Conservation (phyloP, 2,888 invertebrate species). For the Nemoura dubitans region DNA sequence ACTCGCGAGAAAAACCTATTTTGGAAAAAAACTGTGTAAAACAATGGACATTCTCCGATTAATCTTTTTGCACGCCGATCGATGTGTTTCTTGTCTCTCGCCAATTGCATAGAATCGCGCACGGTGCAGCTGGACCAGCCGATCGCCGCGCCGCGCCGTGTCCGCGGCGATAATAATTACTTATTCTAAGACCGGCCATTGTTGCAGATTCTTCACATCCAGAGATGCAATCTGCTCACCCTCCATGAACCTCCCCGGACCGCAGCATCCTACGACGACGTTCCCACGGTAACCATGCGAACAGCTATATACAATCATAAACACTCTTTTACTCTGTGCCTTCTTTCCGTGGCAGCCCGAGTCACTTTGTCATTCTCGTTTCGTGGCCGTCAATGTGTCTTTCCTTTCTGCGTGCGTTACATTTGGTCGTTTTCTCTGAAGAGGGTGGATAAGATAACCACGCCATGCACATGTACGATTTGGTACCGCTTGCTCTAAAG, state of each 20-base stretch:
- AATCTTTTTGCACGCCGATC: background rate
- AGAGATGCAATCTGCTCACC: slow-evolving; percentile 31
- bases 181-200: background rate
- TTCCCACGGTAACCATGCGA: slow-evolving; percentile 28
- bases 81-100: background rate
- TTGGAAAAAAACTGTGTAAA: background rate
- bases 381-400: background rate
- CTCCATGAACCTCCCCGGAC: slow-evolving; percentile 26
- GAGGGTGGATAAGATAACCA: too few relatives aligned
- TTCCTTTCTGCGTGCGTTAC: background rate
- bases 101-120: background rate
- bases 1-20: background rate
- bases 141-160: background rate
- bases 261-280: slow-evolving; percentile 27
- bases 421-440: too few relatives aligned
- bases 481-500: background rate
- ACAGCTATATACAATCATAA: background rate
- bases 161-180: background rate
- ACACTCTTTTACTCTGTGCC: background rate
- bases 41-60: slow-evolving; percentile 12
- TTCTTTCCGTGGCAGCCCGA: background rate
- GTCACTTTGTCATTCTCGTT: background rate
- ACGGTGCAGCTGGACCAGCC: too few relatives aligned
- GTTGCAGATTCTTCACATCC: slow-evolving; percentile 30
- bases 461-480: too few relatives aligned